These are phyloP conservation scores for Solen grandis DNA, from an alignment of 1,140 invertebrate species.

Conservation along the genomic window DNA sequence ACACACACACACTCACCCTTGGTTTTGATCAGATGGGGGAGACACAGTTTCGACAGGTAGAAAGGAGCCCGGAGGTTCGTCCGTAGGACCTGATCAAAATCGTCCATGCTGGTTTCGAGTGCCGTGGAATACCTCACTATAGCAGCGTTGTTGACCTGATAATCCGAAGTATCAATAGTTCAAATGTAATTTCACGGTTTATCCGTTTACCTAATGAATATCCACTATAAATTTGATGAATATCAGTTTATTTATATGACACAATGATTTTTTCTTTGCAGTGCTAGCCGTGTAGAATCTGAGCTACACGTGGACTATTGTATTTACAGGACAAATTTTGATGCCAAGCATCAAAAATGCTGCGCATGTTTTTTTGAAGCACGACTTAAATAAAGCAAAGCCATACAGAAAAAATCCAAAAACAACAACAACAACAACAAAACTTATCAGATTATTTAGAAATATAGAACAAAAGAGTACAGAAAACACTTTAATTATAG, in stretches of 20 bases:
- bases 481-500: no score
- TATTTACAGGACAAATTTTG: no score
- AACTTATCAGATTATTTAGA: no score
- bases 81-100: conserved; percentile 56
- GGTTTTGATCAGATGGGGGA: conserved; percentile 59
- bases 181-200: background rate
- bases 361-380: no score
- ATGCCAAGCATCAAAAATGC: no score
- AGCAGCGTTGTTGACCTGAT: conserved; percentile 60
- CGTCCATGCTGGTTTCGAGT: conserved; percentile 51
- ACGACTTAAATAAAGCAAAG: no score
- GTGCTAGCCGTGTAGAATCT: background rate
- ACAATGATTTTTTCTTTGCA: background rate
- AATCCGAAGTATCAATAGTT: background rate
- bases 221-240: background rate
- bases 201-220: background rate
- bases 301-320: background rate
- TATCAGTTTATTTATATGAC: background rate
- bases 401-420: no score
- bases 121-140: conserved; percentile 41
- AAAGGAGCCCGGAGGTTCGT: conserved; percentile 60
- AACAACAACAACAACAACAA: no score
- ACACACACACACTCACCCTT: conserved; percentile 54
- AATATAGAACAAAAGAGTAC: no score
- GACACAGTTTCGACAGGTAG: conserved; percentile 55